Base-by-base conservation (phyloP, 2,113 vertebrate species). In the Gobius niger region DNA sequence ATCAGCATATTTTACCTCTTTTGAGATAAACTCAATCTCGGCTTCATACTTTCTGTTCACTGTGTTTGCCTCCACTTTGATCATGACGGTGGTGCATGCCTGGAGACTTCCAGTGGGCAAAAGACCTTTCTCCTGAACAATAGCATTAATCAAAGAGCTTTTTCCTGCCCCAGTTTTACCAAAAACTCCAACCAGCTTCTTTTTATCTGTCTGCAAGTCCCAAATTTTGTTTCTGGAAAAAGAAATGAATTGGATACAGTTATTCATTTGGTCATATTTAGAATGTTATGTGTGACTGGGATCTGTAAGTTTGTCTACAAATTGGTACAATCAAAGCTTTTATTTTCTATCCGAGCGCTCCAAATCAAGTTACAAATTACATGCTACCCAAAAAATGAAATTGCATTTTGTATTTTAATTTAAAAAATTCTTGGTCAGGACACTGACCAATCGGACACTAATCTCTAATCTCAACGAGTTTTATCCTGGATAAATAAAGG, bases 71-170 rank as follows among this genome's bases (percentile, higher is more conserved):
- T 89, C 80, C 42, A 91, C 77, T 53, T 86, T 77, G 16, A 87
- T 88, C 53, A 89, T 66, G 72, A 83, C 85, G 46, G 89, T 65
- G 41, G 88, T 91, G 56, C 88, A 91, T 4, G 90, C 88, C 18
- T 0, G 53, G 24, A 73, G 1, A 7, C 7, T 15, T 66, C 85
- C 87, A 66, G 76, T 73, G 3, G 88, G 88, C 34, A 91, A 44
- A 19, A 87, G 64, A 9, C 75, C 7, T 2, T 59, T 41, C 64
- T 78, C 49, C 41, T 76, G 72, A 63, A 91, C 57, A 49, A 91
- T 9, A n/a, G 87, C 80, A 47, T 85, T 91, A 19, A 91, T 87
- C 49, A 91, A 42, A 19, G 80, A 82, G 54, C 84, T 90, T 47
- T 90, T 91, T 40, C 90, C 90, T 66, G 79, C 66, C 6, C 89